A percentile compares a stretch with the other conserved stretches of the same genome.
phyloP scores from a whole-genome alignment of 2,113 vertebrate species.

The Melanerpes aurifrons region DNA sequence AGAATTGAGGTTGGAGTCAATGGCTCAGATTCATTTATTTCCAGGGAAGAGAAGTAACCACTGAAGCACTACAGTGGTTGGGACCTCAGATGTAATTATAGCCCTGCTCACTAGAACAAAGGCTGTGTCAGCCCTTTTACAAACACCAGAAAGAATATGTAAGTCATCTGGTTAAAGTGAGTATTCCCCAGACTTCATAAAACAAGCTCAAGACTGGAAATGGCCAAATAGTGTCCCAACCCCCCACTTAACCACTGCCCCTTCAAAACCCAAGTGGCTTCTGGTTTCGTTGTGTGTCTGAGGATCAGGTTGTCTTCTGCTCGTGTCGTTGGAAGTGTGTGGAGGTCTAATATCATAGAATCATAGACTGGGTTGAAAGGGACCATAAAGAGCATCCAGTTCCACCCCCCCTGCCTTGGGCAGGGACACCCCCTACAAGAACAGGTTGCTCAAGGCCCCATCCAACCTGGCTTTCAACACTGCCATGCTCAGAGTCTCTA shows the following conservation, averaged over 20 bases:
- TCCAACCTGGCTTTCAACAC: too few species aligned
- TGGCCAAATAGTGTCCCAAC: neutral
- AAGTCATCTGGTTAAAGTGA: conserved; percentile 12
- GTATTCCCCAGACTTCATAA: neutral
- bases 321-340: neutral
- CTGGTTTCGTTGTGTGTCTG: neutral
- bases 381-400: too few species aligned
- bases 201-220: neutral
- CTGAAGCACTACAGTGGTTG: conserved; percentile 18
- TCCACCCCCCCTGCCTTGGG: too few species aligned
- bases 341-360: neutral
- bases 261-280: neutral
- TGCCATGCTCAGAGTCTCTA: too few species aligned
- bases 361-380: too few species aligned
- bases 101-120: neutral
- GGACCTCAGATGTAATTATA: conserved; percentile 42
- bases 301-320: neutral
- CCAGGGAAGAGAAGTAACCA: conserved; percentile 42
- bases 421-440: too few species aligned
- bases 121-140: conserved; percentile 54
- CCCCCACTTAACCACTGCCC: neutral
- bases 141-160: neutral
- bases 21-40: neutral
- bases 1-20: neutral
- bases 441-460: too few species aligned